Conservation (phyloP, 2,797 vertebrate genomes). For the Dryobates pubescens region DNA sequence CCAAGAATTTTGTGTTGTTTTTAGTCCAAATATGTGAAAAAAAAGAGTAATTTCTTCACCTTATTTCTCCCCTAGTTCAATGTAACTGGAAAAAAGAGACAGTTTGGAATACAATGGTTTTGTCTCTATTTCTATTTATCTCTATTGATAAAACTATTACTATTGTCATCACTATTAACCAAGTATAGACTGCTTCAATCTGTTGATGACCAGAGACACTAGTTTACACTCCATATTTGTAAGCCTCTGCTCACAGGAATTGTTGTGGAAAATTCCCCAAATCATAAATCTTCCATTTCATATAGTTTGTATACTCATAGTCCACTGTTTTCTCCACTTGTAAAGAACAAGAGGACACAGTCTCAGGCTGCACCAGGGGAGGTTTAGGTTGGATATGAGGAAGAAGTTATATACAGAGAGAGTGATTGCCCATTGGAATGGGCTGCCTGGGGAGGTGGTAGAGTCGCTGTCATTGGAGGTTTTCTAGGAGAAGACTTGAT, state of each 20-base stretch:
- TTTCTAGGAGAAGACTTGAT: no score
- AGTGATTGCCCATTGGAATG: no score
- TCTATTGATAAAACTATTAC: background rate
- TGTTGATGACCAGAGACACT: background rate
- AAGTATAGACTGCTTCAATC: background rate
- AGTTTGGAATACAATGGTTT: background rate
- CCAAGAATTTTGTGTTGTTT: background rate
- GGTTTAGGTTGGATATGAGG: no score
- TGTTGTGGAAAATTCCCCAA: background rate
- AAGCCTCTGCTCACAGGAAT: background rate
- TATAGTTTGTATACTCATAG: background rate
- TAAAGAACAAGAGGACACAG: no score
- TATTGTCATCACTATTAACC: background rate
- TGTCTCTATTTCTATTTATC: background rate
- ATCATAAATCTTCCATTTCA: background rate
- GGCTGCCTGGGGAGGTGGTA: no score
- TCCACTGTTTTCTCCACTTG: background rate
- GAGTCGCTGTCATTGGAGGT: no score
- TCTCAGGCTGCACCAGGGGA: no score
- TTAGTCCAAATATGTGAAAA: background rate
- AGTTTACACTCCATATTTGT: background rate
- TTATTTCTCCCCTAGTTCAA: background rate
- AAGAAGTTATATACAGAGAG: no score
- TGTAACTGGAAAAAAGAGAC: background rate
- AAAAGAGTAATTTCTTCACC: background rate